These are phyloP conservation scores for Athetis lepigone DNA, from an alignment of 2,888 invertebrate species.

Conservation along the genomic window DNA sequence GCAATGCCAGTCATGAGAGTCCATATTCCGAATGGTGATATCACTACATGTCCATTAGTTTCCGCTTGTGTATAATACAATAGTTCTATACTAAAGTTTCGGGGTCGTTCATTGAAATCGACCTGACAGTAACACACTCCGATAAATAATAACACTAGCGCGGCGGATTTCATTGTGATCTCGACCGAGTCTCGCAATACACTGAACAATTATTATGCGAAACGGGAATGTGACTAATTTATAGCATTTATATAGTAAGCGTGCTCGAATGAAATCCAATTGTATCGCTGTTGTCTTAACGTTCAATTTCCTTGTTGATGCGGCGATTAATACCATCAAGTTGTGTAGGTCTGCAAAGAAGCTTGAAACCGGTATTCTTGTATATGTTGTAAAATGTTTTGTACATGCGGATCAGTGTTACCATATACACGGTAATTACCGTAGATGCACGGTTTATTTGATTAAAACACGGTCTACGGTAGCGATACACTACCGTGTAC, in stretches of 20 bases:
- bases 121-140: constrained; percentile 75
- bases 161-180: constrained; percentile 75
- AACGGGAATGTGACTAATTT: constrained; percentile 76
- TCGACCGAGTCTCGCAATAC: constrained; percentile 69
- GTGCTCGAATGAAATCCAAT: constrained; percentile 36
- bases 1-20: constrained; percentile 86
- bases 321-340: constrained; percentile 30
- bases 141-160: constrained; percentile 72
- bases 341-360: constrained; percentile 35
- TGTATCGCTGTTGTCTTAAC: constrained; percentile 17
- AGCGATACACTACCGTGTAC: too few relatives aligned
- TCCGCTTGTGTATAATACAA: constrained; percentile 81
- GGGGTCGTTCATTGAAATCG: constrained; percentile 82
- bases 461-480: too few relatives aligned
- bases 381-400: constrained; percentile 46
- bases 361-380: constrained; percentile 53
- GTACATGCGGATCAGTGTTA: too few relatives aligned
- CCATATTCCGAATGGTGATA: constrained; percentile 89
- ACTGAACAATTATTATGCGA: constrained; percentile 78
- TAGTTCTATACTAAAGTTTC: constrained; percentile 85
- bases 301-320: constrained; percentile 34
- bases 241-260: constrained; percentile 59
- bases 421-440: too few relatives aligned
- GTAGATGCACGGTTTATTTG: too few relatives aligned
- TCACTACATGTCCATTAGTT: constrained; percentile 83